Evolutionary conservation across 2,113 vertebrate genomes (phyloP).

Genomic region (Falco punctatus): DNA sequence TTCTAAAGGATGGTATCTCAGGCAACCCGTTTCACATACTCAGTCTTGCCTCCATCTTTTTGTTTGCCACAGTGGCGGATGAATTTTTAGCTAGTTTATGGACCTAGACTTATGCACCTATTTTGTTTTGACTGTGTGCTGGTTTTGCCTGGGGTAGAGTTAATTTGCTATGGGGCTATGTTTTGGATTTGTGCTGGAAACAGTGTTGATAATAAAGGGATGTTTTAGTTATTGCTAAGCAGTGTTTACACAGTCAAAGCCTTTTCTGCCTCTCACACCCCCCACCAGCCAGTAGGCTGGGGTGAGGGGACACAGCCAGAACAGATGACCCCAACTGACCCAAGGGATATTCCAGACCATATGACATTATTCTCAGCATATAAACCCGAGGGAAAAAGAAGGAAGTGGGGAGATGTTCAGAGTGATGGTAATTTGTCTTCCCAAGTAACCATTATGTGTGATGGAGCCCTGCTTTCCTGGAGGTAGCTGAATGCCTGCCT

Average conservation of each 20-base stretch:
- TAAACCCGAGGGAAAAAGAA: too few species aligned
- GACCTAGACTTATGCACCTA: neutral
- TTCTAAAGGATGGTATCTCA: neutral
- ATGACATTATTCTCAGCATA: too few species aligned
- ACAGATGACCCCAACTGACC: neutral
- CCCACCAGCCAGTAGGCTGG: neutral
- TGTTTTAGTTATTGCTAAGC: neutral
- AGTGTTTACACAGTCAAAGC: neutral
- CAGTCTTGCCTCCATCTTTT: neutral
- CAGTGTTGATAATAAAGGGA: neutral
- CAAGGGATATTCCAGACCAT: neutral
- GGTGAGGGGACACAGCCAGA: neutral
- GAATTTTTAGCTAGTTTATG: neutral
- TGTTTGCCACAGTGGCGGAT: neutral
- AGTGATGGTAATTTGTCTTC: too few species aligned
- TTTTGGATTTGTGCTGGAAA: neutral
- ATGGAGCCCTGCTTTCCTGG: too few species aligned
- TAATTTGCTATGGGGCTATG: neutral
- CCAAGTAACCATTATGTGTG: too few species aligned
- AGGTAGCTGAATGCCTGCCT: too few species aligned
- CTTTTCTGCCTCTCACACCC: neutral
- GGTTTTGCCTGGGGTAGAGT: neutral
- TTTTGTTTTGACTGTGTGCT: neutral
- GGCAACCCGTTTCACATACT: neutral
- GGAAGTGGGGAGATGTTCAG: too few species aligned